phyloP scores from a whole-genome alignment of 2,797 vertebrate species.

The Menidia menidia region DNA sequence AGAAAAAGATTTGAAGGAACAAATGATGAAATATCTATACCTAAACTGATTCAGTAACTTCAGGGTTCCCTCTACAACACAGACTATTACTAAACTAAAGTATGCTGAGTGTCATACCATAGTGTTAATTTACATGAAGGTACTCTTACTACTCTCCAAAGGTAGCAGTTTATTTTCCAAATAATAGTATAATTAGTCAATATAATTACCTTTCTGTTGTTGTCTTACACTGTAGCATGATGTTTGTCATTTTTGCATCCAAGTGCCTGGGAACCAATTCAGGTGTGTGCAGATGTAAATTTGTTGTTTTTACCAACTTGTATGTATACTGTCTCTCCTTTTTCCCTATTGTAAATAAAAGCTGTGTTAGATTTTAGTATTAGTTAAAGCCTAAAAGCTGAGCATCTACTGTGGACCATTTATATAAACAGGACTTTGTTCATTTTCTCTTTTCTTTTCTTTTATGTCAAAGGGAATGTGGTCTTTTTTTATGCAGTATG shows the following conservation, averaged over 20 bases:
- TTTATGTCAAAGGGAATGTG: slow-evolving; percentile 25
- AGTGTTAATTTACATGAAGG: slow-evolving; percentile 79
- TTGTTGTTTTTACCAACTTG: slow-evolving; percentile 42
- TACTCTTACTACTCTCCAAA: slow-evolving; percentile 56
- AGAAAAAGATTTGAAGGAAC: slow-evolving; percentile 53
- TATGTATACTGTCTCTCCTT: slow-evolving; percentile 15
- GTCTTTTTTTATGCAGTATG: slow-evolving; percentile 19
- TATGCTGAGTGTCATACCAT: slow-evolving; percentile 40
- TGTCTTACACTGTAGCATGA: slow-evolving; percentile 71
- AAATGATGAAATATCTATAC: slow-evolving; percentile 35
- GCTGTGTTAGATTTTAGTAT: slow-evolving; percentile 43
- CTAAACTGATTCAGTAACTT: slow-evolving; percentile 17
- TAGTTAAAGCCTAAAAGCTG: slow-evolving; percentile 31
- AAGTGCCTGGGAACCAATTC: slow-evolving; percentile 77
- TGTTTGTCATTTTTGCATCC: slow-evolving; percentile 64
- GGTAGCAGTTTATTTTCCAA: slow-evolving; percentile 49
- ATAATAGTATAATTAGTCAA: slow-evolving; percentile 46
- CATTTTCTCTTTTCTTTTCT: slow-evolving; percentile 21
- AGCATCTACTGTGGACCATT: slow-evolving; percentile 29
- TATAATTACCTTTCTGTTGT: slow-evolving; percentile 53
- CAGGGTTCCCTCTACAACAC: slow-evolving; percentile 30
- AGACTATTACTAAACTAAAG: slow-evolving; percentile 42
- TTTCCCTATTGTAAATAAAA: slow-evolving; percentile 56
- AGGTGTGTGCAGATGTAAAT: slow-evolving; percentile 68
- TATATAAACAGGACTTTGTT: slow-evolving; percentile 51